Base-by-base conservation (phyloP, 2,113 vertebrate genomes). In the Aplodontia rufa region DNA sequence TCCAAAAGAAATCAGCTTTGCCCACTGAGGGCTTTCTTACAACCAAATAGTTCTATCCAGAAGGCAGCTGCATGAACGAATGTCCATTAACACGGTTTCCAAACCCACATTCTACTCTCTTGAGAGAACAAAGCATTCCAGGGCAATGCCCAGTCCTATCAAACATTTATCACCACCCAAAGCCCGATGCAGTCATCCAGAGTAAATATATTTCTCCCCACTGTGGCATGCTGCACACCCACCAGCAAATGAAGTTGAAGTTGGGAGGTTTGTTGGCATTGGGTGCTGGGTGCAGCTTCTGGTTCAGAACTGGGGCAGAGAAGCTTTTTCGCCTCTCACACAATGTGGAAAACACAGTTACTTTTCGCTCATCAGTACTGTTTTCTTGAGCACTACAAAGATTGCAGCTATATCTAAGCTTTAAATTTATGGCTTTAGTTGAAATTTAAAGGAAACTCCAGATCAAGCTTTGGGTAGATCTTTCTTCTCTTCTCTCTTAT, bases 81-180 rank as follows among this genome's bases (percentile, higher is more conserved):
- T 85, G 82, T 96, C 86, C 86, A 86, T 95, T 86, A 93, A 91
- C 82, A 72, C 4, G 2, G 47, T 82, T 88, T 93, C 94, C 93
- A 95, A 96, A 97, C 75, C 68, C 81, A 96, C 87, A 83, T 69
- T 92, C 96, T 66, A 75, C 68, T 94, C 91, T 86, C 69, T 16
- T 7, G 87, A 95, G 88, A 95, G 90, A 69, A 95, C 9, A 68
- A 60, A 81, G 74, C 86, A 66, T 96, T 74, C 79, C 74, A 91
- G 40, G 37, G 32, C 42, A 53, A 79, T 42, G 79, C 78, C 96
- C 89, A 91, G 82, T 75, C 58, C 82, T 24, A 89, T 94, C 88
- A 93, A 89, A 93, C 96, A 94, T 89, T 96, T 82, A 97, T 91
- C 94, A 95, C 80, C 51, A 93, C 82, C 93, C 93, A 88, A 49